Conservation (phyloP, 1,140 invertebrate species). For the Heliconius congener region DNA sequence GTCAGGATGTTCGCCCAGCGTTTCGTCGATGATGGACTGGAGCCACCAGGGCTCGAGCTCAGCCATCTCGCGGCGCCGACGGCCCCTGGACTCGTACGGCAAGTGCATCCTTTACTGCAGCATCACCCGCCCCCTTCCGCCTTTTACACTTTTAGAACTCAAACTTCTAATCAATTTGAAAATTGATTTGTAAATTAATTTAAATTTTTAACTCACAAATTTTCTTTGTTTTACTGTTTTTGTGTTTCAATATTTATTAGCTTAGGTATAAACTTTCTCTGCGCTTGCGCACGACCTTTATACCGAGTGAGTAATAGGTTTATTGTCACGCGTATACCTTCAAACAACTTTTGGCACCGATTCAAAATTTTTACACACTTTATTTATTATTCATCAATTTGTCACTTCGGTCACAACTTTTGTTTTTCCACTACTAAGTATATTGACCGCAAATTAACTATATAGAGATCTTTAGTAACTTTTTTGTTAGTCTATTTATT, state of each 20-base stretch:
- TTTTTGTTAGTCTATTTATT: slow-evolving; percentile 26
- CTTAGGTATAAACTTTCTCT: slow-evolving; percentile 32
- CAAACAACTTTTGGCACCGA: slow-evolving; percentile 49
- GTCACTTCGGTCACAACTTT: slow-evolving; percentile 13
- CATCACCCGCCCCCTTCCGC: slow-evolving; percentile 42
- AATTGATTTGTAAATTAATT: slow-evolving; percentile 1
- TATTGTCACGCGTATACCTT: slow-evolving; percentile 51
- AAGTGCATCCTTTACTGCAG: slow-evolving; percentile 71
- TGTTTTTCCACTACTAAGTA: slow-evolving; percentile 22
- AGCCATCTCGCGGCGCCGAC: slow-evolving; percentile 74
- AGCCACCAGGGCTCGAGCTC: slow-evolving; percentile 72
- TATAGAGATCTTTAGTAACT: slow-evolving; percentile 25
- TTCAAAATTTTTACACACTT: slow-evolving; percentile 54
- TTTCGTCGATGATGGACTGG: slow-evolving; percentile 71
- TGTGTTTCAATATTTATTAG: background rate
- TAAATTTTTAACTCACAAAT: background rate
- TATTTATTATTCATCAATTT: slow-evolving; percentile 52
- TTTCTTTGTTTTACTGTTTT: background rate
- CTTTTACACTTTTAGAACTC: slow-evolving; percentile 19
- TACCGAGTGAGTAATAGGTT: slow-evolving; percentile 45
- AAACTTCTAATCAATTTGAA: background rate
- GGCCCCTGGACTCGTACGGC: slow-evolving; percentile 73
- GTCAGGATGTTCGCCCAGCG: slow-evolving; percentile 69
- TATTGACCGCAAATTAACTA: slow-evolving; percentile 11
- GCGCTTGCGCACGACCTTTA: slow-evolving; percentile 38